Evolutionary conservation across 2,113 vertebrate genomes (phyloP).

Genomic region (Scophthalmus maximus): DNA sequence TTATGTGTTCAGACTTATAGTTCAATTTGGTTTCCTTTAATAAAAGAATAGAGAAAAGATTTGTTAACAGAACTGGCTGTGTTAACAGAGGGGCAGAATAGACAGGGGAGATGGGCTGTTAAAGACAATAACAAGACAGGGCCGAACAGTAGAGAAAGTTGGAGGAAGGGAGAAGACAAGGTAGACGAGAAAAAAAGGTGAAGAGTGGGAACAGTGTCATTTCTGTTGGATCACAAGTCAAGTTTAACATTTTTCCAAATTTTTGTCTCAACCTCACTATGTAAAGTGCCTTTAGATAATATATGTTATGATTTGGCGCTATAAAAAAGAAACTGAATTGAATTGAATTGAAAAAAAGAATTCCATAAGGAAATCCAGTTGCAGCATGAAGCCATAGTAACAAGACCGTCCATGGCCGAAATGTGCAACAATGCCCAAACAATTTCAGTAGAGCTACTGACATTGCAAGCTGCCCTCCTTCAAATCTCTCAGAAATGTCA

Average conservation of each 20-base stretch:
- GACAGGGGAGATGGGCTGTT: slow-evolving; percentile 17
- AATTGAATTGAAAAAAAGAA: no score
- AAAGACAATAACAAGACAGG: slow-evolving; percentile 13
- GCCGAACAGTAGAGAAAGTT: not conserved
- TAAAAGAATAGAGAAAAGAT: slow-evolving; percentile 51
- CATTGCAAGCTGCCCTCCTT: no score
- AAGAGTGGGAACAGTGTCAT: no score
- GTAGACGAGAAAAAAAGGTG: not conserved
- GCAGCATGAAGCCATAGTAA: not conserved
- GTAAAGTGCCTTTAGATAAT: no score
- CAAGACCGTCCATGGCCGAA: not conserved
- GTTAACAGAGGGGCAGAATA: slow-evolving; percentile 25
- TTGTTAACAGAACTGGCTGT: slow-evolving; percentile 30
- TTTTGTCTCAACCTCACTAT: no score
- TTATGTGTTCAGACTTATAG: slow-evolving; percentile 46
- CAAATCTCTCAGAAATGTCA: no score
- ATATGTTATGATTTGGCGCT: no score
- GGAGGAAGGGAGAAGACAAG: not conserved
- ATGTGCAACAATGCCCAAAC: not conserved
- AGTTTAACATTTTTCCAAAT: no score
- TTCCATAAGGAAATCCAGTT: not conserved
- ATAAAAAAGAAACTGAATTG: no score
- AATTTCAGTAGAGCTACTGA: no score
- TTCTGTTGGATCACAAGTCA: no score
- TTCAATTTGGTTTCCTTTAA: slow-evolving; percentile 60